Percentiles rank a stretch among this genome's conserved stretches.
Evolutionary conservation across 2,888 invertebrate species (phyloP).

Genomic region (Leuctra nigra): DNA sequence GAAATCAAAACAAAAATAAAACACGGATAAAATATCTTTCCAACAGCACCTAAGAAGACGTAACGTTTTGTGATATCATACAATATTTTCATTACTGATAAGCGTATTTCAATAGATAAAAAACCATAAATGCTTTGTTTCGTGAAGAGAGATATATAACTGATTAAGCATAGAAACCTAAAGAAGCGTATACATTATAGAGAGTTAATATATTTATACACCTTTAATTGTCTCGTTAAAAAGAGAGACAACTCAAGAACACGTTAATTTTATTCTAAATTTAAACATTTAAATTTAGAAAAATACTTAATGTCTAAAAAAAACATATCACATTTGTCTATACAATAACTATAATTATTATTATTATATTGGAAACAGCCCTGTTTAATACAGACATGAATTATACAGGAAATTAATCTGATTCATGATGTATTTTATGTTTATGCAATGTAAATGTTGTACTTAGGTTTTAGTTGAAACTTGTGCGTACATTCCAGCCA

Average conservation of each 20-base stretch:
- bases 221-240: constrained; percentile 17
- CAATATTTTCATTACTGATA: constrained; percentile 9
- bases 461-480: neutral
- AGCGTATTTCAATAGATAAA: constrained; percentile 30
- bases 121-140: constrained; percentile 19
- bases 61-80: neutral
- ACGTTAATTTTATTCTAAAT: constrained; percentile 12
- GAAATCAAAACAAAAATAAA: neutral
- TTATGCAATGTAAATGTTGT: constrained; percentile 1
- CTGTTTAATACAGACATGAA: too few relatives aligned
- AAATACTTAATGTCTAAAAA: constrained; percentile 25
- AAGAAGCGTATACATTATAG: constrained; percentile 10
- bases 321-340: constrained; percentile 25
- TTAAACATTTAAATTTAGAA: constrained; percentile 23
- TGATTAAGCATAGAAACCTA: constrained; percentile 21
- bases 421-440: neutral
- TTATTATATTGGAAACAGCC: neutral
- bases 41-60: constrained; percentile 1
- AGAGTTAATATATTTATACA: neutral
- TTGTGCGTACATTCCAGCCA: constrained; percentile 13
- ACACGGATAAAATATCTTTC: neutral
- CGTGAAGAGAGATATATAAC: constrained; percentile 21
- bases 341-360: constrained; percentile 14
- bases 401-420: neutral
- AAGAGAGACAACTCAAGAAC: constrained; percentile 11